Conservation (phyloP, 2,888 invertebrate species). For the Pterostichus madidus region DNA sequence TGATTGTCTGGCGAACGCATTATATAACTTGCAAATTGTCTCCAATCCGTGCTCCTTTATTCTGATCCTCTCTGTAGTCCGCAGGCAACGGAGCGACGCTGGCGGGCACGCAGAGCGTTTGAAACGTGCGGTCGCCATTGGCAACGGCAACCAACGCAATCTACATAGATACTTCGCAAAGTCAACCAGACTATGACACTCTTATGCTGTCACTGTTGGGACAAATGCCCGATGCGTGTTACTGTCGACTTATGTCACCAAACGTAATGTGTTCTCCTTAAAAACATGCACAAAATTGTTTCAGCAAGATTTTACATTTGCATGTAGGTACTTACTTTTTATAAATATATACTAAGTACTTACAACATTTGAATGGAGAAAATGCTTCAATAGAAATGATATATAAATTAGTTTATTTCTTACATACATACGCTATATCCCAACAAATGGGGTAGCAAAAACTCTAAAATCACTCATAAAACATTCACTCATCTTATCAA, state of each 20-base stretch:
- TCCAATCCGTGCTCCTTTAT: conserved; percentile 65
- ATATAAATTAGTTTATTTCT: too few relatives aligned
- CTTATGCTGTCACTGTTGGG: conserved; percentile 61
- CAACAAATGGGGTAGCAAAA: too few relatives aligned
- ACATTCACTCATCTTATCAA: too few relatives aligned
- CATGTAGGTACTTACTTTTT: too few relatives aligned
- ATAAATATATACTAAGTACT: too few relatives aligned
- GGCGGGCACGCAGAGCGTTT: conserved; percentile 69
- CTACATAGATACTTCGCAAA: conserved; percentile 71
- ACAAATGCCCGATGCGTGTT: conserved; percentile 39
- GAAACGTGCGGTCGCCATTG: conserved; percentile 71
- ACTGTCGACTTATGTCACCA: not conserved
- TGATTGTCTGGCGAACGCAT: conserved; percentile 66
- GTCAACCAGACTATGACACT: conserved; percentile 67
- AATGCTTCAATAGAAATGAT: too few relatives aligned
- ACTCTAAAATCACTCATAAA: too few relatives aligned
- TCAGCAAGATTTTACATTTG: not conserved
- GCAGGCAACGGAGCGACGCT: not conserved
- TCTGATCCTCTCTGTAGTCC: conserved; percentile 56
- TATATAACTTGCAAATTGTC: conserved; percentile 67
- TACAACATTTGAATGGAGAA: too few relatives aligned
- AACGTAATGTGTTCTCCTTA: conserved; percentile 17
- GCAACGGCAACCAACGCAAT: conserved; percentile 70
- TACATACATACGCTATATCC: too few relatives aligned
- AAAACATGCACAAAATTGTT: conserved; percentile 6